phyloP scores from a whole-genome alignment of 2,888 invertebrate genomes.

The Pammene fasciana region DNA sequence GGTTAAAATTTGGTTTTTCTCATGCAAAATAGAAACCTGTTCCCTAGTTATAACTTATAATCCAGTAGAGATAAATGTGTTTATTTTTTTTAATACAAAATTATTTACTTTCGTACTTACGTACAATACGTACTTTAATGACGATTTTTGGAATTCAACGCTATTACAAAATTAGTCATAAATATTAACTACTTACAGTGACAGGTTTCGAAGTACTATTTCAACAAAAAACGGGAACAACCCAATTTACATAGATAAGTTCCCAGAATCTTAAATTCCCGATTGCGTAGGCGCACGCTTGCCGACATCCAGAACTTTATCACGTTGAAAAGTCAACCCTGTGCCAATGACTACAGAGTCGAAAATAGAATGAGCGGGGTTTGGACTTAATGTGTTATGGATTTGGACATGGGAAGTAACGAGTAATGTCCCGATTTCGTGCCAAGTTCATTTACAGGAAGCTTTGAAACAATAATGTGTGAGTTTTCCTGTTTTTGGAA shows the following conservation, averaged over 20 bases:
- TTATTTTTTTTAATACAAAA: too few relatives aligned
- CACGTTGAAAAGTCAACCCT: neutral
- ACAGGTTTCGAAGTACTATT: neutral
- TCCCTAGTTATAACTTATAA: too few relatives aligned
- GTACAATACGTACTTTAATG: too few relatives aligned
- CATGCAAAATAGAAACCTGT: too few relatives aligned
- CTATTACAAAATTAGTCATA: too few relatives aligned
- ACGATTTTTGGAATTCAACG: too few relatives aligned
- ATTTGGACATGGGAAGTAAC: neutral
- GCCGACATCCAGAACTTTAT: constrained; percentile 3
- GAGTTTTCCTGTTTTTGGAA: constrained; percentile 31
- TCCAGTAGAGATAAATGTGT: neutral
- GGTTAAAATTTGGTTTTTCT: too few relatives aligned
- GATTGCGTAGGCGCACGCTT: constrained; percentile 30
- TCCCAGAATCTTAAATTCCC: constrained; percentile 23
- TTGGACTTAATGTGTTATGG: neutral
- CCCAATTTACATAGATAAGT: constrained; percentile 14
- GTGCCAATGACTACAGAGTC: neutral
- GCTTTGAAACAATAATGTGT: constrained; percentile 11
- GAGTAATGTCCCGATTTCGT: constrained; percentile 31
- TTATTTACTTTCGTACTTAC: too few relatives aligned
- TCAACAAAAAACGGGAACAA: constrained; percentile 16
- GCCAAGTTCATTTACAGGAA: constrained; percentile 31
- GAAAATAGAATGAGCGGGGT: neutral
- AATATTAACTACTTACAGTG: too few relatives aligned